Percentiles rank a stretch among this genome's conserved stretches.
These are phyloP conservation scores for Dendrocincla fuliginosa DNA, from an alignment of 2,797 vertebrate species.

Conservation along the genomic window DNA sequence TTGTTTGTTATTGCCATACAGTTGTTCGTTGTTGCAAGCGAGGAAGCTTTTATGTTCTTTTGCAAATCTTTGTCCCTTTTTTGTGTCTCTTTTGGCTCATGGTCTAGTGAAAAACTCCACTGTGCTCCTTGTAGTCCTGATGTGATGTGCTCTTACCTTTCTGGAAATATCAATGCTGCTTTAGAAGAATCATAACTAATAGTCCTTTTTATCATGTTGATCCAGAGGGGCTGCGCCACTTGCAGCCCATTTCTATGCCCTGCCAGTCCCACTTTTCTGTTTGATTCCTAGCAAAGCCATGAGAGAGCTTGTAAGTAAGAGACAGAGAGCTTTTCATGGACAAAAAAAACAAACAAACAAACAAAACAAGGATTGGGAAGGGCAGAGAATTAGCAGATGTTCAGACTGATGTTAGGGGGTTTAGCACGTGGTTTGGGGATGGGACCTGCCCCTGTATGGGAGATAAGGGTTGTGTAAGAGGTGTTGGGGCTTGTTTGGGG, in stretches of 20 bases:
- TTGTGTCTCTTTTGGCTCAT: not conserved
- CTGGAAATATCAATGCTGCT: not conserved
- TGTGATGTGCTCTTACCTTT: not conserved
- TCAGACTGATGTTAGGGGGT: not conserved
- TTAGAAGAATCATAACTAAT: not conserved
- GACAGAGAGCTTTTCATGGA: not conserved
- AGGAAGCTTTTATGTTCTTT: not conserved
- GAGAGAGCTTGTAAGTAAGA: not conserved
- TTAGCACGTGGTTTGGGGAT: not conserved
- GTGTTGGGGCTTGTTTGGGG: not conserved
- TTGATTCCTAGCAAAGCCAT: not conserved
- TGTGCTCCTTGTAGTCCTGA: not conserved
- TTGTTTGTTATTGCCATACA: not conserved
- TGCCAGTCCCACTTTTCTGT: not conserved
- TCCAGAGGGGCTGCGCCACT: not conserved
- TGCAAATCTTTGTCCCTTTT: not conserved
- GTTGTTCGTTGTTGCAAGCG: not conserved
- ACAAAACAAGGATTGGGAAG: not conserved
- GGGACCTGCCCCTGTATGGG: not conserved
- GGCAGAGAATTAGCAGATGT: not conserved
- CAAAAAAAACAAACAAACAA: not conserved
- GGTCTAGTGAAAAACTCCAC: not conserved
- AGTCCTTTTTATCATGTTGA: not conserved
- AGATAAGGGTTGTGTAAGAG: not conserved
- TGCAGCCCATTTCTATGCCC: not conserved